Conservation (phyloP, 2,888 invertebrate genomes). For the Dryococelus australis region DNA sequence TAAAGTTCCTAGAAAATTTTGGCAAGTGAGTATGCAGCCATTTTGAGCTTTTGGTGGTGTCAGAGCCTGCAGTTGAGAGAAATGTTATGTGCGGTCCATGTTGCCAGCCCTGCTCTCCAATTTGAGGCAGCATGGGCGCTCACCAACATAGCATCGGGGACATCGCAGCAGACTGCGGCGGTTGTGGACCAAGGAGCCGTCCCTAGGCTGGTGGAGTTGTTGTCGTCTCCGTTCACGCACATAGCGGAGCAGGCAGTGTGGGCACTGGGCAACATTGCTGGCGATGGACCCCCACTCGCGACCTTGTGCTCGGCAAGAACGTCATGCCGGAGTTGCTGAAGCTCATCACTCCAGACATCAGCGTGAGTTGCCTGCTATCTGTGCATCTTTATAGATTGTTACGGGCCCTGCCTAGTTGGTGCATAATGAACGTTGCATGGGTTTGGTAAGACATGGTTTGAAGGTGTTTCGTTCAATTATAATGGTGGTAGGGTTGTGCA, state of each 20-base stretch:
- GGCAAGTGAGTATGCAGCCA: constrained; percentile 68
- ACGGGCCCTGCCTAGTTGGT: no score
- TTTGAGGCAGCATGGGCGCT: constrained; percentile 98
- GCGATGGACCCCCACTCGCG: constrained; percentile 84
- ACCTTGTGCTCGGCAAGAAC: constrained; percentile 76
- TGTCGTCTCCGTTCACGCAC: constrained; percentile 71
- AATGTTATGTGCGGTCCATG: constrained; percentile 16
- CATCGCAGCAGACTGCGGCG: constrained; percentile 86
- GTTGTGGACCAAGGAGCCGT: constrained; percentile 90
- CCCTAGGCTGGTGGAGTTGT: constrained; percentile 77
- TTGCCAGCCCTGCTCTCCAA: constrained; percentile 75
- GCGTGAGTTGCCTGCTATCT: constrained; percentile 55
- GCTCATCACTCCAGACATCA: constrained; percentile 69
- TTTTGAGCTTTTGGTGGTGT: background rate
- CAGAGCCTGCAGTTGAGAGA: background rate
- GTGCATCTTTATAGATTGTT: no score
- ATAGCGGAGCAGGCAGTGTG: constrained; percentile 94
- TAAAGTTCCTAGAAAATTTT: constrained; percentile 74
- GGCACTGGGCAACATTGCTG: constrained; percentile 98
- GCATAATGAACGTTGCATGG: no score
- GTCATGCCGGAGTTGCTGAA: constrained; percentile 75
- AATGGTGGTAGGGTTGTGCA: background rate
- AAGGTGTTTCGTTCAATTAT: background rate
- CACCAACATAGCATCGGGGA: constrained; percentile 97
- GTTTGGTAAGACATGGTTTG: background rate